Evolutionary conservation across 2,113 vertebrate species (phyloP), one percentile per base, ranked within the genome.

Genomic region (Erythrocercus mccallii): DNA sequence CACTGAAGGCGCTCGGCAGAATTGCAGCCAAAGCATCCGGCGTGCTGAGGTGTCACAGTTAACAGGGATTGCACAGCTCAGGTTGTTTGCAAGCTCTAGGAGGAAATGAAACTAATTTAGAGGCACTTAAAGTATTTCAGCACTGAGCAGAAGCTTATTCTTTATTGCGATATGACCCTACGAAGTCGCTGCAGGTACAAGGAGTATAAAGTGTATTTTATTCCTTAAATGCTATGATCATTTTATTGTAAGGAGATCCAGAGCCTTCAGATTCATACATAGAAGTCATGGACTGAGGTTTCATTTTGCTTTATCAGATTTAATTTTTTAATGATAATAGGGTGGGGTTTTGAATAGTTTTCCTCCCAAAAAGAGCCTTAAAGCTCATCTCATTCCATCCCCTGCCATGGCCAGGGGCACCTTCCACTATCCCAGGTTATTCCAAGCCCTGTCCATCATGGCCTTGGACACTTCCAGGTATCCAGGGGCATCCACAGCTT

Each of bases 351-450:
- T 54, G 5, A 5, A 2, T 53, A 23, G 5, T 19, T 79, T 81
- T 79, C 40, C 14, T 61, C 24, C 24, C 8, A 31, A 33, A 51
- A 51, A 44, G 14, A 5, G 11, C 31, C 35, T 58, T 58, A 44
- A 58, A 33, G 14, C 1, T 37, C 37, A 18, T 44, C 25, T 17
- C 11, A 5, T 68, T 17, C 37, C 11, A 15, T 1, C 20, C 25
- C 9, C 3, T 51, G 21, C 33, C 22, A 6, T 37, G 37, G 12
- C 3, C 60, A 31, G 16, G 51, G 27, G 37, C 35, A 22, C 6
- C 9, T 68, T 21, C 21, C 11, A 6, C 14, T 10, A 0, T 33
- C 18, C 27, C 72, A 10, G 38, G 9, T 0, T 60, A 2, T 11
- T 51, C 37, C 37, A 15, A 15, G 27, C 45, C 45, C 14, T 2